Conservation (phyloP, 2,113 vertebrate species). For the Calonectris borealis region DNA sequence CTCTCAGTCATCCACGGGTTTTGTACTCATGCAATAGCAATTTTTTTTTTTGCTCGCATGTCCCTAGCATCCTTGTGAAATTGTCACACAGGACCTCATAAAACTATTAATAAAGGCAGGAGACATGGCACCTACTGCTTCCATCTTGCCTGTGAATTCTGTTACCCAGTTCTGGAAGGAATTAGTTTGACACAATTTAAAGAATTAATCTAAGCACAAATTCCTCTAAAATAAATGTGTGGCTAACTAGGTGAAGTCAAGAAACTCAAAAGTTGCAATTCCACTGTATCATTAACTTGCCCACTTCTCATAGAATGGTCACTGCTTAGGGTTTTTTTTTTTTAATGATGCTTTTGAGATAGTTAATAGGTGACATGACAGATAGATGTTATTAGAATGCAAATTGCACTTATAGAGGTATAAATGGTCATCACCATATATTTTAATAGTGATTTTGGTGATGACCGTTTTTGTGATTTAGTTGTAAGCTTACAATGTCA, state of each 20-base stretch:
- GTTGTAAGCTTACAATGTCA: not conserved
- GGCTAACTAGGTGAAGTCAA: not conserved
- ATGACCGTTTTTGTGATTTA: not conserved
- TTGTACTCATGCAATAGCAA: accelerated
- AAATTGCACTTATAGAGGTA: not conserved
- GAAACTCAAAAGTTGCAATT: not conserved
- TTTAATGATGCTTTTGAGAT: not conserved
- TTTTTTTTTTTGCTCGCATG: not conserved
- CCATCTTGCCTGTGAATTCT: not conserved
- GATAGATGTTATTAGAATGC: not conserved
- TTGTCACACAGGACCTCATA: not conserved
- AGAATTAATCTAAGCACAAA: not conserved
- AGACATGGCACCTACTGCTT: not conserved
- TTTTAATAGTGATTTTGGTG: not conserved
- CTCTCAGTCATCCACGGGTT: not conserved
- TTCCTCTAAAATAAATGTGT: not conserved
- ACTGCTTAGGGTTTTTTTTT: not conserved
- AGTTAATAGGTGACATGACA: not conserved
- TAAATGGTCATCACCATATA: not conserved
- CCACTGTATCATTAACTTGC: not conserved
- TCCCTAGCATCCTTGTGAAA: not conserved
- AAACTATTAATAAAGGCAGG: not conserved
- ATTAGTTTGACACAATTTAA: not conserved
- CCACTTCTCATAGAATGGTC: not conserved
- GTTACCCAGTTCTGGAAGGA: not conserved